Base-by-base conservation (phyloP, 2,888 invertebrate genomes). In the Spilarctia lutea region DNA sequence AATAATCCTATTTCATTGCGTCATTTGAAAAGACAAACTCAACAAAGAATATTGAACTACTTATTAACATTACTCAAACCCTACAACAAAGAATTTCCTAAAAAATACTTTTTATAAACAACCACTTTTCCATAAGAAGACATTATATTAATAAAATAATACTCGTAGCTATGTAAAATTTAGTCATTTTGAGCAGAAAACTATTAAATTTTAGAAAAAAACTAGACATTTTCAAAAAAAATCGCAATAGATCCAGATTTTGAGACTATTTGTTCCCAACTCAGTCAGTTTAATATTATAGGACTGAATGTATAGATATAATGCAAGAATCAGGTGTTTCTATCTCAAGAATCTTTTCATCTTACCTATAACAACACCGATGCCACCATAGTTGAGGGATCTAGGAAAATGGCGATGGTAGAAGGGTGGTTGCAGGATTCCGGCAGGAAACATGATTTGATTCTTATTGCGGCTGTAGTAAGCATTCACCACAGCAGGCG, bases 381-480 rank as follows among this genome's bases (percentile, higher is more conserved):
- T 98, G 6, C 98, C 98, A 0, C 98, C 98, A 86, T 98, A 98
- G 92, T 98, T 98, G 16, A 98, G 93, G 1, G 97, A 97, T 48
- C 97, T 96, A 0, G 98, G 98, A 85, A 98, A 98, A 88, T 98
- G 96, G 24, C 98, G 96, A 91, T 98, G 98, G 88, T 99, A 99
- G 93, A 99, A 99, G 0, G 99, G 99, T 0, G 99, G 98, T 91
- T 99, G 99, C 6, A 99, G 94, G 84, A 99, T 99, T 0, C 99
- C 99, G 0, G 99, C 99, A 0, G 99, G 99, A 91, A 99, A 99
- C 96, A 98, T 98, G 74, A 99, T 99, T 94, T 99, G 99, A 92
- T 99, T 99, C 91, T 98, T 99, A 88, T 99, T 98, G 56, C 99
- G 97, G 87, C 98, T 99, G 92, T 99, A 99, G 91, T 99, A 99